Evolutionary conservation across 2,888 invertebrate genomes (phyloP), one percentile per base, ranked within the genome.

Genomic region (Clivina fossor): DNA sequence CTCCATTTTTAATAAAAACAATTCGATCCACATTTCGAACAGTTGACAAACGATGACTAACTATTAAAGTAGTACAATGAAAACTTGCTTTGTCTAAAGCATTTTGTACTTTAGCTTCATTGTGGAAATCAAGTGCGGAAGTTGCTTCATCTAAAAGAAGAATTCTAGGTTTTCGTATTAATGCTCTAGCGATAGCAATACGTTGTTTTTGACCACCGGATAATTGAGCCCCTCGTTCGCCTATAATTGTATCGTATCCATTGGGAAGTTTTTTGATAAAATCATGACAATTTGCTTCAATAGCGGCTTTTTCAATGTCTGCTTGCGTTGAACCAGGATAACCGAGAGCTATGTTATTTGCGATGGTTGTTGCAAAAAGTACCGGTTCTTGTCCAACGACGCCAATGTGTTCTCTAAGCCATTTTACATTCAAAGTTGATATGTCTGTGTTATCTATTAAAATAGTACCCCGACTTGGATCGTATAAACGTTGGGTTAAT

Each of bases 301-400:
- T 83, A 1, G 88, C 84, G 0, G 89, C 88, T 15, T 76, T 75
- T 63, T 84, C 79, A 57, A 90, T 80, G 64, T 88, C 87, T 48
- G 80, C 78, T 56, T 84, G 80, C 0, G 81, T 82, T 61, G 84
- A 82, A 13, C 73, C 71, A 16, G 83, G 82, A 64, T 83, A 81
- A 55, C 93, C 93, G 74, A 47, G 88, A 82, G 54, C 35, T 62
- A 91, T 90, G 69, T 91, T 91, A 60, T 89, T 87, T 30, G 76
- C 79, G 59, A 94, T 90, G 20, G 84, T 84, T 4, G 88, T 85
- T 64, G 88, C 87, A 71, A 93, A 93, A 3, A 93, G 78, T 8
- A 89, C 85, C 0, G 92, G 93, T 64, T 93, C 93, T 71, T 93
- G 93, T 0, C 90, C 88, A 9, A 93, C 93, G 3, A 93, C 83